Evolutionary conservation across 2,113 vertebrate genomes (phyloP).

Genomic region (Chionis minor): DNA sequence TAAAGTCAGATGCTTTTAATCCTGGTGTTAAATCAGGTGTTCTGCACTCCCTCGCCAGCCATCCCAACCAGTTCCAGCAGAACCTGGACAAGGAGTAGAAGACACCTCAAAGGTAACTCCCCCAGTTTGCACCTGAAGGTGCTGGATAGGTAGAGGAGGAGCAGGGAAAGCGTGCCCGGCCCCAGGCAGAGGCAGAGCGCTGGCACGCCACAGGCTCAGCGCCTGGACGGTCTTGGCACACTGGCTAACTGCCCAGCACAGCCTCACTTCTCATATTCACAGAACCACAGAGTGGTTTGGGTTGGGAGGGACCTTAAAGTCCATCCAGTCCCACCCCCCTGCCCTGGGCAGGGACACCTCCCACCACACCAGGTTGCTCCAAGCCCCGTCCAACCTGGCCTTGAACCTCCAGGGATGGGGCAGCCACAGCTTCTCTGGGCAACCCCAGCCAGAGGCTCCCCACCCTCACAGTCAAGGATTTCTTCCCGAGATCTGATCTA

Average conservation of each 20-base stretch:
- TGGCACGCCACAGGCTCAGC: neutral
- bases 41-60: neutral
- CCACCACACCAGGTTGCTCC: too few species aligned
- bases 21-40: neutral
- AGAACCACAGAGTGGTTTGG: too few species aligned
- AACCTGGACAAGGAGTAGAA: neutral
- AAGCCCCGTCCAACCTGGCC: too few species aligned
- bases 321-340: too few species aligned
- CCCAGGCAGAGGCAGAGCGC: neutral
- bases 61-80: neutral
- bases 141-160: neutral
- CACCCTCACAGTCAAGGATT: too few species aligned
- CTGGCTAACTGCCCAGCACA: neutral
- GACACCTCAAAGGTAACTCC: neutral
- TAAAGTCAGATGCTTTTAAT: neutral
- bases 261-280: neutral
- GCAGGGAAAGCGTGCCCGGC: rapidly evolving
- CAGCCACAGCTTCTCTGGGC: too few species aligned
- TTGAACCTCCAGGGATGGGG: too few species aligned
- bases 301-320: too few species aligned
- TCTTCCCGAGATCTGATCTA: too few species aligned
- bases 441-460: too few species aligned
- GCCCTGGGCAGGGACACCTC: too few species aligned
- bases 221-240: rapidly evolving
- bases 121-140: neutral